phyloP scores from a whole-genome alignment of 30 jellyfish, hydroid and myxozoan genomes.

The Phacellophora camtschatica region DNA sequence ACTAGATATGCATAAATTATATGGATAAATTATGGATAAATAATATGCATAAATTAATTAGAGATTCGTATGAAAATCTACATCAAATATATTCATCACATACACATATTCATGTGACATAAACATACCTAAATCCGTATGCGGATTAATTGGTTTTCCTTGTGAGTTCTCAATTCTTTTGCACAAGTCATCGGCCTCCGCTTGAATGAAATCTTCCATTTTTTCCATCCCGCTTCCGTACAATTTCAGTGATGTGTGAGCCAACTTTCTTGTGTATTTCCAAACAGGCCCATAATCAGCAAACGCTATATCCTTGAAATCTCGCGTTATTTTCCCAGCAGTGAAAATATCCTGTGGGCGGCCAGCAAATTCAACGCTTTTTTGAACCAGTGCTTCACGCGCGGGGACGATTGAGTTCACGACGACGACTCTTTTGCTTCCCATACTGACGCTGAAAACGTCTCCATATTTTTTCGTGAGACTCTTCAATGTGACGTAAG shows the following conservation, averaged over 20 bases:
- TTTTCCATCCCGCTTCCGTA: conserved; percentile 56
- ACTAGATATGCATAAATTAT: too few species aligned
- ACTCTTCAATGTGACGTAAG: conserved; percentile 21
- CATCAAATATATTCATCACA: too few species aligned
- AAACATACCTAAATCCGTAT: conserved; percentile 38
- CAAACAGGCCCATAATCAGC: conserved; percentile 56
- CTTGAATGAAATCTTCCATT: conserved; percentile 42
- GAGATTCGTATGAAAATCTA: too few species aligned
- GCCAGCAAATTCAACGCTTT: conserved; percentile 65
- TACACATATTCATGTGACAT: too few species aligned
- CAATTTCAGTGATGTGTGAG: conserved; percentile 45
- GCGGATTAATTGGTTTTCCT: conserved; percentile 49
- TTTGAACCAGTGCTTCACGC: conserved; percentile 66
- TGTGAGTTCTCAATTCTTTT: conserved; percentile 1
- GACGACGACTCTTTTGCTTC: conserved; percentile 68
- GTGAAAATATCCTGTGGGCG: conserved; percentile 62
- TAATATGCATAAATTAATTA: too few species aligned
- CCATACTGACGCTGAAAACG: conserved; percentile 74
- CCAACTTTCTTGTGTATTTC: conserved; percentile 45
- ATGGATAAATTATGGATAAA: too few species aligned
- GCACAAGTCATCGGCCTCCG: conserved; percentile 34
- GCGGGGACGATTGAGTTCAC: conserved; percentile 59
- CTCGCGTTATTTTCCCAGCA: conserved; percentile 50
- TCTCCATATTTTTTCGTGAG: conserved; percentile 70
- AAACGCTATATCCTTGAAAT: conserved; percentile 56